Percentiles rank a stretch among this genome's conserved stretches.
These are phyloP conservation scores for Sternarchorhynchus goeldii DNA, from an alignment of 2,797 vertebrate genomes.

Conservation along the genomic window DNA sequence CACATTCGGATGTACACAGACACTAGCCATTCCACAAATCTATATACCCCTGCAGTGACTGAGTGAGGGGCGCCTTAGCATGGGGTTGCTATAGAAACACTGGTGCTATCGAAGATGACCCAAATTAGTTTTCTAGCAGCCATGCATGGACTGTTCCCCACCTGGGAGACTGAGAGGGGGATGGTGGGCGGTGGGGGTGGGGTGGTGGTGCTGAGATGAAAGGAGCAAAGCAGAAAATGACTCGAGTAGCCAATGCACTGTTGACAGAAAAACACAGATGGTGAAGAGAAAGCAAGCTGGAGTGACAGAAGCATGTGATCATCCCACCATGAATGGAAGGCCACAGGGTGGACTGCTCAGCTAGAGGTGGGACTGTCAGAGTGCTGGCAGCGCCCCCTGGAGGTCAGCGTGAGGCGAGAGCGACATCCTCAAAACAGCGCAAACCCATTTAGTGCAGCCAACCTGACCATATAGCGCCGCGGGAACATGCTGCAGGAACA, in stretches of 20 bases:
- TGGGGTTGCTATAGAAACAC: constrained; percentile 63
- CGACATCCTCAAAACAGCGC: constrained; percentile 29
- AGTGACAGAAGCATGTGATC: constrained; percentile 29
- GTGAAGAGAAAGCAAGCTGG: constrained; percentile 9
- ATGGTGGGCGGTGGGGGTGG: constrained; percentile 15
- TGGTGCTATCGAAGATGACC: constrained; percentile 59
- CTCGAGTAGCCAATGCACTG: constrained; percentile 16
- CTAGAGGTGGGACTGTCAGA: constrained; percentile 30
- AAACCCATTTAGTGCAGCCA: constrained; percentile 24
- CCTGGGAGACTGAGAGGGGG: constrained; percentile 47
- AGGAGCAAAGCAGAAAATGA: constrained; percentile 24
- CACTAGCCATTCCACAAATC: constrained; percentile 19
- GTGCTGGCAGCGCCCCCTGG: constrained; percentile 14
- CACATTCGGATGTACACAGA: constrained; percentile 12
- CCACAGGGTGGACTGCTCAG: constrained; percentile 26
- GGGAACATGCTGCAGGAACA: background rate
- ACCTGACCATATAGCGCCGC: no score
- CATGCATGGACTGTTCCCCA: constrained; percentile 47
- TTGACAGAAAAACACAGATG: constrained; percentile 31
- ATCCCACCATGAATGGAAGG: constrained; percentile 27
- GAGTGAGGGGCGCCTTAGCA: constrained; percentile 48
- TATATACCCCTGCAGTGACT: constrained; percentile 30
- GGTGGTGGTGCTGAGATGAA: constrained; percentile 20
- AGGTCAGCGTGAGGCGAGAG: constrained; percentile 39
- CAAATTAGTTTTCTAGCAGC: constrained; percentile 61